Base-by-base conservation (phyloP, 2,113 vertebrate genomes). In the Nansenia antarctica region DNA sequence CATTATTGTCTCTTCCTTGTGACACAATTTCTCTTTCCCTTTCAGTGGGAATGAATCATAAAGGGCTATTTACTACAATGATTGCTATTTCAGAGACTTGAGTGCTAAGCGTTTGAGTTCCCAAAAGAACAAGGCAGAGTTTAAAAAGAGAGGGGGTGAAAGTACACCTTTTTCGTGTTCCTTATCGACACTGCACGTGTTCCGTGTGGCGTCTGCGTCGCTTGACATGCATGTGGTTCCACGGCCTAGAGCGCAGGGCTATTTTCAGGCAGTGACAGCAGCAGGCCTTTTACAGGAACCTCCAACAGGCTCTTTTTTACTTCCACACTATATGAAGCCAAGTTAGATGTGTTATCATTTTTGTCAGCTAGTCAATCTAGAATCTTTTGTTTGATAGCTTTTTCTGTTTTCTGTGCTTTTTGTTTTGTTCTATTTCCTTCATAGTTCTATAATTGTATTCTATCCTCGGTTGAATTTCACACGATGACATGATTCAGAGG, bases 221-320 rank as follows among this genome's bases (percentile, higher is more conserved):
- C 89, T 85, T 89, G n/a, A 15, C 70, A 81, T 77, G 76, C 79
- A 73, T 85, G 77, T 67, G 78, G 82, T 82, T 84, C 81, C 80
- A 81, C 82, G 81, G 77, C 74, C 60, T 77, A 82, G 54, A 52
- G 62, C 67, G 42, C 67, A 79, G 49, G 72, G 82, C 81, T 90
- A 87, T 89, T 90, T 91, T 85, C 87, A 89, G 88, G 79, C 79
- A 81, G 76, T 81, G 83, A 85, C 79, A 85, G 80, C 74, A 77
- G 65, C 18, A 29, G 64, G 58, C 58, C 79, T 69, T 68, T 75
- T 87, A 87, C 88, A 87, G 86, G 83, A 89, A 90, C 88, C 71
- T 83, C 69, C 79, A 78, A 60, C 63, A 65, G 67, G 49, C 70
- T 65, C 74, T 72, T 57, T n/a, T 59, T 67, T 69, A 63, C 82